Evolutionary conservation across 2,888 invertebrate species (phyloP).

Genomic region (Clivina fossor): DNA sequence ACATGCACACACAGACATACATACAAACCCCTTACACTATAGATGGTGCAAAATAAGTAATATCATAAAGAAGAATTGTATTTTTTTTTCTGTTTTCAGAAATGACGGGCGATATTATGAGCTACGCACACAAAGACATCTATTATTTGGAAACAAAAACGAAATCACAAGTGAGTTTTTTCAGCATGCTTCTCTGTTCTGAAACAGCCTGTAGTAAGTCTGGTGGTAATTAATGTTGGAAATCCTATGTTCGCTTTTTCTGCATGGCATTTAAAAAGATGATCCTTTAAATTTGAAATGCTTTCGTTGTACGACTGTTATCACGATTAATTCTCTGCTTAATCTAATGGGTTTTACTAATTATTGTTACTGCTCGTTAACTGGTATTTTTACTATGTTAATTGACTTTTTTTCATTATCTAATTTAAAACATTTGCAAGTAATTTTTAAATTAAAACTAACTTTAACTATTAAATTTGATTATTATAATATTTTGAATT

Average conservation of each 20-base stretch:
- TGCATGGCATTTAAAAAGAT: slow-evolving; percentile 20
- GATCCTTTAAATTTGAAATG: background rate
- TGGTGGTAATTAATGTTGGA: slow-evolving; percentile 25
- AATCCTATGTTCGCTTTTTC: slow-evolving; percentile 14
- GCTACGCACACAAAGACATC: slow-evolving; percentile 50
- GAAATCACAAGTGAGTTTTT: slow-evolving; percentile 48
- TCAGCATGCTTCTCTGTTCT: slow-evolving; percentile 1
- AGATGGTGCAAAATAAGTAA: slow-evolving; percentile 4
- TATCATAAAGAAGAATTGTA: background rate
- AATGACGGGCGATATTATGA: slow-evolving; percentile 50
- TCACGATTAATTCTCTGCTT: background rate
- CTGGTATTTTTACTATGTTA: too few relatives aligned
- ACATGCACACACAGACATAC: background rate
- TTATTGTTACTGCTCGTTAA: too few relatives aligned
- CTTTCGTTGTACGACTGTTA: background rate
- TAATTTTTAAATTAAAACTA: too few relatives aligned
- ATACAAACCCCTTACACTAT: too few relatives aligned
- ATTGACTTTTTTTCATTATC: too few relatives aligned
- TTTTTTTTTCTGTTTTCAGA: slow-evolving; percentile 41
- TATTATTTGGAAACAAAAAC: slow-evolving; percentile 51
- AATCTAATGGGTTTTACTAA: too few relatives aligned
- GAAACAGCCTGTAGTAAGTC: background rate
- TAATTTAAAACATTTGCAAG: too few relatives aligned
- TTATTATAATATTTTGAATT: too few relatives aligned
- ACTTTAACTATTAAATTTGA: too few relatives aligned